Evolutionary conservation across 1,140 invertebrate species (phyloP).

Genomic region (Pararge aegeria): DNA sequence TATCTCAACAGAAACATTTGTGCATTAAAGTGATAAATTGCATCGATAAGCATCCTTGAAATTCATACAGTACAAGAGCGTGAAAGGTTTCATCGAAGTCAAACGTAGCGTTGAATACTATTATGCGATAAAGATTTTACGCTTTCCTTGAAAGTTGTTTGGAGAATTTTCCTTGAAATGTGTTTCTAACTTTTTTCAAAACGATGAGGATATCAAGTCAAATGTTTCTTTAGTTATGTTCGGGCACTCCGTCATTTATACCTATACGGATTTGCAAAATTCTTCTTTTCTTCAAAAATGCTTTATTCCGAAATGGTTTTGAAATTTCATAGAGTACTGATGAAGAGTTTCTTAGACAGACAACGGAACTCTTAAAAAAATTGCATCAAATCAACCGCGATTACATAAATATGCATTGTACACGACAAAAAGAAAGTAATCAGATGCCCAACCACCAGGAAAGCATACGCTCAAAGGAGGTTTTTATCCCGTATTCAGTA

Average conservation of each 20-base stretch:
- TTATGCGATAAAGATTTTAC: slow-evolving; percentile 5
- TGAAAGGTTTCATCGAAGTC: slow-evolving; percentile 6
- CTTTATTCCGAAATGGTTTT: no score
- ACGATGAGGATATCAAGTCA: no score
- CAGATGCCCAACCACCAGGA: slow-evolving; percentile 28
- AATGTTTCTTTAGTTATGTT: no score
- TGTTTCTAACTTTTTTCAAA: no score
- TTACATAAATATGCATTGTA: no score
- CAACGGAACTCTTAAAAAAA: no score
- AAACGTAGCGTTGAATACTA: slow-evolving; percentile 11
- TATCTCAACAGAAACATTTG: not conserved
- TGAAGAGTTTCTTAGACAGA: no score
- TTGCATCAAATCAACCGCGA: no score
- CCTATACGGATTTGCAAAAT: no score
- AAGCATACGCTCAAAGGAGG: slow-evolving; percentile 29
- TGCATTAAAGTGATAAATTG: not conserved
- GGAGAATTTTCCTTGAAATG: not conserved
- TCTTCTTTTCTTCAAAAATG: no score
- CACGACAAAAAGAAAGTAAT: slow-evolving; percentile 23
- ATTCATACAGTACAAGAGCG: not conserved
- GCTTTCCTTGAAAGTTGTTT: slow-evolving; percentile 3
- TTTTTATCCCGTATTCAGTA: slow-evolving; percentile 31
- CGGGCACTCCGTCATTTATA: no score
- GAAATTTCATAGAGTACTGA: no score
- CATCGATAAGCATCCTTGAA: slow-evolving; percentile 10